A percentile compares a stretch with the other conserved stretches of the same genome.
Conservation (phyloP, 2,113 vertebrate species). For the Lophura nycthemera region DNA sequence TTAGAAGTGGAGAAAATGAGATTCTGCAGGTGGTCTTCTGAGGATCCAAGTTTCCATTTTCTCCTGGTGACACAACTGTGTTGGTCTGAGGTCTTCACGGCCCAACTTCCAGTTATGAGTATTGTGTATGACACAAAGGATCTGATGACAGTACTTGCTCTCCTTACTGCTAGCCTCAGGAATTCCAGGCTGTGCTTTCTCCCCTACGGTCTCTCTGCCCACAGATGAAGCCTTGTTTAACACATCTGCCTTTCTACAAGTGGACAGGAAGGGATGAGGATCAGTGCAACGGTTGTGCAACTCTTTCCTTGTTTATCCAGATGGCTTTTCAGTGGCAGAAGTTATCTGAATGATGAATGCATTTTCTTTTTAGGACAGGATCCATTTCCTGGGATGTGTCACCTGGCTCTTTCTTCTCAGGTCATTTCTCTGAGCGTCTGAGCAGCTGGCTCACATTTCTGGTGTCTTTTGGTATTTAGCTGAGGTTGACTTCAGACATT, state of each 20-base stretch:
- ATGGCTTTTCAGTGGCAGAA: slow-evolving; percentile 61
- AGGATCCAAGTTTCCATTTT: not conserved
- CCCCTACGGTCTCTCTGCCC: not conserved
- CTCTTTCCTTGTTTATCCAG: slow-evolving; percentile 71
- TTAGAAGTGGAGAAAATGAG: not conserved
- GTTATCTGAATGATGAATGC: slow-evolving; percentile 69
- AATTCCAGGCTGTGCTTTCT: not conserved
- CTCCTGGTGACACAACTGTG: not conserved
- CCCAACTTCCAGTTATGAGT: not conserved
- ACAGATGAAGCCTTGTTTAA: not conserved
- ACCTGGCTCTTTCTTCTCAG: slow-evolving; percentile 66
- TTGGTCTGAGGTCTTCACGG: not conserved
- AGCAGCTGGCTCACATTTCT: slow-evolving; percentile 64
- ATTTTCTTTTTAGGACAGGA: slow-evolving; percentile 50
- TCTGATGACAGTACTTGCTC: not conserved
- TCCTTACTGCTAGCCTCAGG: not conserved
- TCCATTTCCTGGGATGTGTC: slow-evolving; percentile 68
- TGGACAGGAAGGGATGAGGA: slow-evolving; percentile 19
- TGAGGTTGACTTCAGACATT: slow-evolving; percentile 4
- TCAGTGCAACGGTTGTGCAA: slow-evolving; percentile 20
- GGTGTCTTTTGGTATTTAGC: not conserved
- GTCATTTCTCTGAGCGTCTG: slow-evolving; percentile 51
- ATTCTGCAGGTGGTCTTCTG: not conserved
- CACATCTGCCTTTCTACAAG: slow-evolving; percentile 47
- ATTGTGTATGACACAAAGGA: not conserved